A percentile compares a stretch with the other conserved stretches of the same genome.
Evolutionary conservation across 2,888 invertebrate species (phyloP).

Genomic region (Salticus scenicus): DNA sequence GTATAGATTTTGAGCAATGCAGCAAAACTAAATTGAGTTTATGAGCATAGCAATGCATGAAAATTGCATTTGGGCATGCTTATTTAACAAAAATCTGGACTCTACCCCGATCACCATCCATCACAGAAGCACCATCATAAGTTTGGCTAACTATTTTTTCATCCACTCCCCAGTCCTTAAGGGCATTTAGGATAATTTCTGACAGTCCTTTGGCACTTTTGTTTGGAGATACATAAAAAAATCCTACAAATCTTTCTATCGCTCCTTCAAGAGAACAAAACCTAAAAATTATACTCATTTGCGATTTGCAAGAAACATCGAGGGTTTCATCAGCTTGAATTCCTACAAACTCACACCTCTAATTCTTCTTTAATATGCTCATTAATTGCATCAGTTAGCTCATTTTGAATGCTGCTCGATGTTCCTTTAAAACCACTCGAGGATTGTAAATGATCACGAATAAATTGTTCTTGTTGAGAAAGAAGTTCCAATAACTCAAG

Average conservation of each 20-base stretch:
- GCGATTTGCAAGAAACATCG: slow-evolving; percentile 6
- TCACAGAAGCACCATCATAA: neutral
- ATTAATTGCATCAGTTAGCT: too few relatives aligned
- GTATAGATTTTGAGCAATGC: neutral
- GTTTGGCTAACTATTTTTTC: neutral
- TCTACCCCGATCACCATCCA: neutral
- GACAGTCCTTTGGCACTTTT: slow-evolving; percentile 1
- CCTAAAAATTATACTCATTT: neutral
- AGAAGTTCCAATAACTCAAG: too few relatives aligned
- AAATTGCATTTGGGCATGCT: neutral
- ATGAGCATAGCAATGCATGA: neutral
- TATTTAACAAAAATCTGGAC: neutral
- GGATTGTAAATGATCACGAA: too few relatives aligned
- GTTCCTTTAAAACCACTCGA: too few relatives aligned
- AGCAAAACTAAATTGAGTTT: neutral
- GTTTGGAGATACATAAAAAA: neutral
- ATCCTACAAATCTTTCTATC: slow-evolving; percentile 9
- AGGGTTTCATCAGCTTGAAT: slow-evolving; percentile 18
- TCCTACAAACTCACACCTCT: too few relatives aligned
- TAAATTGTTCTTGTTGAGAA: too few relatives aligned
- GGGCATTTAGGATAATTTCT: neutral
- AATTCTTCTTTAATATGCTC: too few relatives aligned
- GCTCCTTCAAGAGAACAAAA: neutral
- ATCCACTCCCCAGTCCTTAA: neutral
- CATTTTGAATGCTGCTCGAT: too few relatives aligned